Evolutionary conservation across 2,113 vertebrate species (phyloP), one percentile per base, ranked within the genome.

Genomic region (Cisticola juncidis): DNA sequence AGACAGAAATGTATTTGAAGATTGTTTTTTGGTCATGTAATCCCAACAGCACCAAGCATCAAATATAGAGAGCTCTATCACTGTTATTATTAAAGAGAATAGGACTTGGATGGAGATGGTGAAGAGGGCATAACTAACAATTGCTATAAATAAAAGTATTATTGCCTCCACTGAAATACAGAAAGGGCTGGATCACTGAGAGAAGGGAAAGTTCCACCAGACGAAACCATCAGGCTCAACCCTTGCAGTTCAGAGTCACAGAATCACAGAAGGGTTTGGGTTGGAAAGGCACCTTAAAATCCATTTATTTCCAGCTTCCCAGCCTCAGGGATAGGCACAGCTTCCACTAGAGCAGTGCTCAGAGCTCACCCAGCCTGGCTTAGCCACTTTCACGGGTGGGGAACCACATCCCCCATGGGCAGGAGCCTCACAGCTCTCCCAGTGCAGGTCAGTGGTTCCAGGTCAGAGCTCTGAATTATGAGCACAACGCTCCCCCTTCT

Each of bases 321-420:
- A 35, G 29, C 35, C 35, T 9, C 38, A 35, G 5, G 20, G 29
- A 15, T 7, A 58, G 21, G 25, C 11, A 35, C 5, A 26, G 9
- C 21, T 50, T 35, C 36, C 29, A 62, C 21, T 18, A 22, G 11
- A 31, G 25, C 14, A 22, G 36, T 35, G 14, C 21, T 68, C 36
- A 51, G 45, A 68, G 17, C 31, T 50, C 83, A 44, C 22, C 53
- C 31, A 58, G 2, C 25, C 36, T 42, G 31, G 9, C 17, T 50
- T 50, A 50, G 68, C 17, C 5, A 3, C 9, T 36, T 66, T 8
- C 26, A 36, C 0, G 0, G 44, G 31, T 31, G 31, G 6, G 31
- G 17, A 20, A 36, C 31, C 35, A 25, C 13, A 29, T 11, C 33
- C 44, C 33, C 36, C 13, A 20, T 23, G 17, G 71, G 26, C 22